Conservation (phyloP, 2,888 invertebrate genomes). For the Anarsia innoxiella region DNA sequence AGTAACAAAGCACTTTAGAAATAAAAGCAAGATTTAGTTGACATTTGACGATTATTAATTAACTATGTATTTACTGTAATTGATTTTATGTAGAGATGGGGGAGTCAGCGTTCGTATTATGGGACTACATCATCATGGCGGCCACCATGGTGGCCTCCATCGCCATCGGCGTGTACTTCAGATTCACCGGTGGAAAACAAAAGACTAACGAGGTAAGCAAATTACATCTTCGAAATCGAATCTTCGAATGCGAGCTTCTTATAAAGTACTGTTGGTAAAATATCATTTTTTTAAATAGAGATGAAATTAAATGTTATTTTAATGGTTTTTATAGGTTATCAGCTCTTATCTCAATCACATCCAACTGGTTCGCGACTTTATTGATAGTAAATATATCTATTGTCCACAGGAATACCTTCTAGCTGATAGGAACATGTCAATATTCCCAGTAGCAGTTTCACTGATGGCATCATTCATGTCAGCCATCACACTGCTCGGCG, state of each 20-base stretch:
- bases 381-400: too few species aligned
- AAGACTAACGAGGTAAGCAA: constrained; percentile 88
- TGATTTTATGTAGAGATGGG: too few species aligned
- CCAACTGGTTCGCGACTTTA: neutral
- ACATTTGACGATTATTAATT: too few species aligned
- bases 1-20: too few species aligned
- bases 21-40: too few species aligned
- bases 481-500: constrained; percentile 90
- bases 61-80: too few species aligned
- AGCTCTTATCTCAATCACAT: too few species aligned
- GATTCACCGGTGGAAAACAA: constrained; percentile 89
- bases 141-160: constrained; percentile 82
- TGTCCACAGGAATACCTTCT: constrained; percentile 84
- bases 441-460: constrained; percentile 88
- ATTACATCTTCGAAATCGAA: too few species aligned
- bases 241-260: too few species aligned
- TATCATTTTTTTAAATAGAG: neutral
- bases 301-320: neutral
- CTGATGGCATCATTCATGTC: constrained; percentile 97
- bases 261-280: too few species aligned
- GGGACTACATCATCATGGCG: constrained; percentile 86
- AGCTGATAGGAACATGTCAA: constrained; percentile 87
- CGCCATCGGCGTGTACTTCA: constrained; percentile 87
- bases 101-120: constrained; percentile 69
- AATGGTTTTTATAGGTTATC: too few species aligned